Base-by-base conservation (phyloP, 2,888 invertebrate genomes). In the Geotrupes spiniger region DNA sequence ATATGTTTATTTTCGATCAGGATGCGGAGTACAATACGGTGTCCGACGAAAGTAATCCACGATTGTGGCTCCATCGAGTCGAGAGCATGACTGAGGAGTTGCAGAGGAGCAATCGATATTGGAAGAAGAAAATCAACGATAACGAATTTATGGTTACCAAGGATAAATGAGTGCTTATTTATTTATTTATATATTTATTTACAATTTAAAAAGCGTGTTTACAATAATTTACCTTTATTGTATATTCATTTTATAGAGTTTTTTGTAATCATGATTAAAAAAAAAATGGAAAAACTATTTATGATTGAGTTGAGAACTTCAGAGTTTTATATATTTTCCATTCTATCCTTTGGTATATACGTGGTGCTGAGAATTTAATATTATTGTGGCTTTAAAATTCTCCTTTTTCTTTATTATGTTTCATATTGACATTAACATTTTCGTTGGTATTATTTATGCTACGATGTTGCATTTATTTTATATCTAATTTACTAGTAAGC, bases 41-140 rank as follows among this genome's bases (percentile, higher is more conserved):
- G 9, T 16, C 25, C 17, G 46, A 40, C 15, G 54, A 53, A 28
- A 31, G 44, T 28, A 49, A 46, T 11, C 51, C 58, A 2, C 47
- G 52, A 39, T 48, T 53, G 9, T 62, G 62, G 61, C 45, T 64
- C 21, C 58, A 62, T 38, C 50, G 57, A 36, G 60, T 64, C 6
- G 59, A 63, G 45, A 58, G 53, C 14, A 54, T 63, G 42, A 63
- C 61, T 6, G 56, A 60, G 42, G 60, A 63, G 45, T 42, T 63
- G 25, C 58, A 62, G 40, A 55, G 52, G n/a, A 59, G 55, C 14
- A 63, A 60, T 42, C 33, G 52, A n/a, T 64, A 56, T 46, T 64
- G 63, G 63, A 58, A 61, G 36, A 57, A 36, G 31, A 58, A 58
- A 52, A 56, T 62, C 38, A 46, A 41, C 16, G 60, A 62, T 8